Conservation (phyloP, 2,888 invertebrate genomes). For the Malthinus seriepunctatus region DNA sequence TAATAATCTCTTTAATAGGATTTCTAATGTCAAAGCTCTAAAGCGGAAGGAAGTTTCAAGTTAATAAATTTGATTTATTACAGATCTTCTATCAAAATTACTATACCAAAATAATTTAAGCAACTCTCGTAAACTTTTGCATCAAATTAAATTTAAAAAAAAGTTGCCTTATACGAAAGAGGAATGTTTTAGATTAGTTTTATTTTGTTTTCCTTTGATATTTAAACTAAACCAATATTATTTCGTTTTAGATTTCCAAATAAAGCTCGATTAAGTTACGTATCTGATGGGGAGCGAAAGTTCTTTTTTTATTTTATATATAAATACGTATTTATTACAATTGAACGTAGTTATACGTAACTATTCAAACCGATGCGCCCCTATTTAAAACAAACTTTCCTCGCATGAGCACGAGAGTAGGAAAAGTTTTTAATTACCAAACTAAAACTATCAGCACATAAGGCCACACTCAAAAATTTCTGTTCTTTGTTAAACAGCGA, state of each 20-base stretch:
- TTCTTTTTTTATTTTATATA: neutral
- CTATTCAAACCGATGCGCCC: constrained; percentile 10
- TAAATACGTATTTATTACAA: constrained; percentile 9
- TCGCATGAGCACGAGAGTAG: no score
- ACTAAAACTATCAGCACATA: no score
- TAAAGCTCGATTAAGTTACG: constrained; percentile 4
- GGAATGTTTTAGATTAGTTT: neutral
- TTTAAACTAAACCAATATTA: constrained; percentile 2
- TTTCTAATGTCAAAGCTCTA: constrained; percentile 19
- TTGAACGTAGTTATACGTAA: constrained; percentile 10
- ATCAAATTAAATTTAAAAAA: neutral
- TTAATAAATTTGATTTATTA: constrained; percentile 31
- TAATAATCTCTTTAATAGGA: constrained; percentile 21
- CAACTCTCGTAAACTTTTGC: neutral
- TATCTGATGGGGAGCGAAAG: constrained; percentile 9
- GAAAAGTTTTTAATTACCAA: constrained; percentile 7
- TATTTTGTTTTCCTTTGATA: neutral
- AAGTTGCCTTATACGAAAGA: neutral
- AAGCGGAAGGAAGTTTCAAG: constrained; percentile 26
- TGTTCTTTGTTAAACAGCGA: no score
- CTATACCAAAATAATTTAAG: constrained; percentile 16
- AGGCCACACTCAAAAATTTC: no score
- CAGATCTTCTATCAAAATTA: constrained; percentile 24
- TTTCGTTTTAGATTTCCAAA: neutral
- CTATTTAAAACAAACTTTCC: constrained; percentile 9